These are phyloP conservation scores for Chaenocephalus aceratus DNA, from an alignment of 2,113 vertebrate genomes.

Conservation along the genomic window DNA sequence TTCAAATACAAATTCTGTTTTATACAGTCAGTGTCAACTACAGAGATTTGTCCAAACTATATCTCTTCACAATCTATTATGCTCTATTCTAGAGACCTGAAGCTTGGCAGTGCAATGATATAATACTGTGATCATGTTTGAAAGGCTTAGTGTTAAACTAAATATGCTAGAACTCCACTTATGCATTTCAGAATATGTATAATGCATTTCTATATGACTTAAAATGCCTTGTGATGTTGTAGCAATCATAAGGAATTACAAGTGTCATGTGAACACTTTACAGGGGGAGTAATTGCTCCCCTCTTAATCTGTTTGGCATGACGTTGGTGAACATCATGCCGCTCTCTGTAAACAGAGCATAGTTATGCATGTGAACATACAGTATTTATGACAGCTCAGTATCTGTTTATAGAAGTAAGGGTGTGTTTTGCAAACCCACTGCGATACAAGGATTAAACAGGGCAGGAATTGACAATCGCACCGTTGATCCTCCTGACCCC, in stretches of 20 bases:
- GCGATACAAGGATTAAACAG: background rate
- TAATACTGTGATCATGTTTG: background rate
- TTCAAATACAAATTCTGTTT: background rate
- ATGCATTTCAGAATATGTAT: conserved; percentile 11
- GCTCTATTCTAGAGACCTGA: background rate
- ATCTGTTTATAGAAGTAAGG: conserved; percentile 15
- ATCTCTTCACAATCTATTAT: background rate
- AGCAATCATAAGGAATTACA: background rate
- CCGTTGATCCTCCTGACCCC: conserved; percentile 7
- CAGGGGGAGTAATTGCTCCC: background rate
- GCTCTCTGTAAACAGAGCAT: background rate
- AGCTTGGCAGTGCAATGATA: background rate
- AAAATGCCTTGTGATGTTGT: background rate
- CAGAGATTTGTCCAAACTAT: background rate
- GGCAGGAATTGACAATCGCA: conserved; percentile 17
- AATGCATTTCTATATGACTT: conserved; percentile 7
- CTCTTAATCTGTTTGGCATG: background rate
- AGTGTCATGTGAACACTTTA: background rate
- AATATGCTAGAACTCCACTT: background rate
- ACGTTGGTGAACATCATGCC: background rate
- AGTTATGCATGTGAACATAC: conserved; percentile 14
- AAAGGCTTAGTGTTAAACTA: background rate
- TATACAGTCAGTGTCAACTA: background rate
- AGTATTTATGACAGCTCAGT: conserved; percentile 14
- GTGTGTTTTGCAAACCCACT: conserved; percentile 1